Evolutionary conservation across 2,797 vertebrate species (phyloP), one percentile per base, ranked within the genome.

Genomic region (Coranthus polyacanthus): DNA sequence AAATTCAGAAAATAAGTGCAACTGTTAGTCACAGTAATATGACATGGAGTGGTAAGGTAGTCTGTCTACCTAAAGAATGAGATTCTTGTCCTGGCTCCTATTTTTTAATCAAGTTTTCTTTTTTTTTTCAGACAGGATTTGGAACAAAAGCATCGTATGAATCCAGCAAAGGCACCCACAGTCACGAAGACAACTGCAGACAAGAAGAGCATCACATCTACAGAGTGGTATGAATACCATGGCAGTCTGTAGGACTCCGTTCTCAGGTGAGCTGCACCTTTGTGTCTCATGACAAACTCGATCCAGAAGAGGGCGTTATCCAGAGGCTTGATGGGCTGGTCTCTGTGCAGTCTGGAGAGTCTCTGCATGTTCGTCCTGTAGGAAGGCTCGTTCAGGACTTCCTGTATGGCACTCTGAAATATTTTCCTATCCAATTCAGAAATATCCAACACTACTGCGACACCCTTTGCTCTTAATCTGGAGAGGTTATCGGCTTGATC

Each of bases 201-300:
- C 21, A 92, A 59, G 29, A 90, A 59, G 1, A 78, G 21, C 0
- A 89, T 15, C 5, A 93, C 90, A 68, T 93, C 91, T 2, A 91
- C 72, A 53, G 88, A 88, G 76, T 92, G 22, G 53, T 93, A 93
- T 20, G 81, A 63, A 11, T 92, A 93, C 90, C 90, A 90, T 20
- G 91, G 83, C 84, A 92, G 63, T 54, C 42, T 92, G 81, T 88
- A 92, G 22, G 92, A 89, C 62, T 83, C 78, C 0, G 90, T 82
- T 56, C 85, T 90, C 37, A 94, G 80, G 58, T 92, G 86, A 79
- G 86, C 78, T 42, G 68, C 74, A 13, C 83, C 88, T 86, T 83
- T 81, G 64, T 78, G 77, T 42, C 85, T 78, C 43, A 81, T 78
- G 41, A 82, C 63, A 32, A 86, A 91, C 88, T 94, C 91, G 26